Evolutionary conservation across 2,888 invertebrate genomes (phyloP), one percentile per base, ranked within the genome.

Genomic region (Hofmannophila pseudospretella): DNA sequence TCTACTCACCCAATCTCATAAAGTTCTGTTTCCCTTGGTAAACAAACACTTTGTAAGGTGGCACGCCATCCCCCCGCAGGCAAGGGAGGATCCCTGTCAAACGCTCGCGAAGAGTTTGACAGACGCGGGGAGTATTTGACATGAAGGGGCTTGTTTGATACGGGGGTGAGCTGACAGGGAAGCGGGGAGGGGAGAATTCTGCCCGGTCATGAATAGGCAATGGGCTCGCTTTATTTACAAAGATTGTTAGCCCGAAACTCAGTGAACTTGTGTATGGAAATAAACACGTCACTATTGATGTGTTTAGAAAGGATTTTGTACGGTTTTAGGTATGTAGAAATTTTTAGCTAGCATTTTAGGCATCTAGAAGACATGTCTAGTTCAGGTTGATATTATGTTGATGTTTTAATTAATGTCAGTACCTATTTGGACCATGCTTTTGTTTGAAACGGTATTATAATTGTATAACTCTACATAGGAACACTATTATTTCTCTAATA

Each of bases 151-250:
- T 82, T 81, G 84, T 84, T 85, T 85, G 84, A 85, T 84, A 81
- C 84, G 79, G 82, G 81, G 80, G 78, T 66, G 72, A 70, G 50
- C 71, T 67, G 35, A 19, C 23, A 61, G 70, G 69, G 66, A 66
- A 69, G 69, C 71, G 71, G 73, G 75, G 73, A 16, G 16, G 16
- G 72, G 56, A 50, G 54, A 82, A 85, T 81, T 85, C 71, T 81
- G 84, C 84, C 79, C 80, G 79, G 84, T 86, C 85, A 86, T 86
- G 86, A 86, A 86, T 86, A 86, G 82, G 86, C 86, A 84, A 86
- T 86, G 85, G 84, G 81, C 69, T 72, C 75, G 79, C 80, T 84
- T 81, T 84, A 85, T 86, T 86, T 86, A 84, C 80, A 85, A 85
- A 86, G 79, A 84, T 80, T 82, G 82, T 78, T 77, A 71, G 71